Evolutionary conservation across 2,888 invertebrate species (phyloP).

Genomic region (Papilio gigon): DNA sequence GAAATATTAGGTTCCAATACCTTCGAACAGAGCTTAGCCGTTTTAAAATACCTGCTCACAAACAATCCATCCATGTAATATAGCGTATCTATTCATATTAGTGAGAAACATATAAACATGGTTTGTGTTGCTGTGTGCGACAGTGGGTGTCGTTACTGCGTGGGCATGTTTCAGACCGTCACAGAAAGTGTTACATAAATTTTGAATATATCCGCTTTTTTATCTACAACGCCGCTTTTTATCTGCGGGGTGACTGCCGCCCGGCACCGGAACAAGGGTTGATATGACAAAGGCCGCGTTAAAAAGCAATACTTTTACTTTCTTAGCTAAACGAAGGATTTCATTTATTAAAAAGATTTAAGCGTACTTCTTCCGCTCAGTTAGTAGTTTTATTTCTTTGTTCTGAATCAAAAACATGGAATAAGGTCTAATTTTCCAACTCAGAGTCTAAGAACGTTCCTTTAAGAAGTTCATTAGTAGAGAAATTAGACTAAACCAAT

Average conservation of each 20-base stretch:
- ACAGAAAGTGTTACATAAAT: conserved; percentile 33
- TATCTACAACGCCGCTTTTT: conserved; percentile 38
- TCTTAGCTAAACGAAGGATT: not conserved
- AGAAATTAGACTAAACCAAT: too few species aligned
- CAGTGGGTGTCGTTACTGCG: not conserved
- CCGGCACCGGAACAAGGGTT: conserved; percentile 32
- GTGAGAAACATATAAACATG: not conserved
- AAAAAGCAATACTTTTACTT: conserved; percentile 26
- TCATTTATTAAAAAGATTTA: not conserved
- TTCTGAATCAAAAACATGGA: too few species aligned
- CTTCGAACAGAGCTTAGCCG: too few species aligned
- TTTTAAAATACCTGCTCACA: too few species aligned
- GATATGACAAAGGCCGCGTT: conserved; percentile 21
- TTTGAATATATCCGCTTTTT: conserved; percentile 28
- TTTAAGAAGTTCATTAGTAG: too few species aligned
- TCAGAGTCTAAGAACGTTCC: too few species aligned
- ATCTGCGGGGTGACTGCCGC: conserved; percentile 23
- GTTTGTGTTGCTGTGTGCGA: not conserved
- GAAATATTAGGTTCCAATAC: not conserved
- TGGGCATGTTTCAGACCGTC: conserved; percentile 11
- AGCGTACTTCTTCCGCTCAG: too few species aligned
- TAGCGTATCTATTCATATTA: not conserved
- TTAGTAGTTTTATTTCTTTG: too few species aligned
- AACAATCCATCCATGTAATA: too few species aligned
- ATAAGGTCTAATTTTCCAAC: too few species aligned